Percentiles rank a stretch among this genome's conserved stretches.
Conservation (phyloP, 1,140 invertebrate species). For the Drosophila quadrilineata region DNA sequence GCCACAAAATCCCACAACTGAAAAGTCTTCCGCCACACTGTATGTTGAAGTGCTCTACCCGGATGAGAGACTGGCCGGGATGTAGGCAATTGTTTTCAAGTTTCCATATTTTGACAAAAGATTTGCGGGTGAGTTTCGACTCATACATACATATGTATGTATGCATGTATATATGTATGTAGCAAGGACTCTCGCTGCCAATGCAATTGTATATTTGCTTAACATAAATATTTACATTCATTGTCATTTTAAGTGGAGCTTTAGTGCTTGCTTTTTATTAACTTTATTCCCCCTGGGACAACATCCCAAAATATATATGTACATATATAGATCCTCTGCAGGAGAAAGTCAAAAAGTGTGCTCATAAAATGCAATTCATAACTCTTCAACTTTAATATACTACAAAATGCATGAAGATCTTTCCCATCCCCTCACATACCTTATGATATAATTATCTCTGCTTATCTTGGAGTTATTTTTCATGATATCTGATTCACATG, state of each 20-base stretch:
- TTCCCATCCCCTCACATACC: conserved; percentile 6
- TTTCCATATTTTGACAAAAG: conserved; percentile 60
- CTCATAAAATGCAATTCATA: too few relatives aligned
- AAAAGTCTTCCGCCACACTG: conserved; percentile 17
- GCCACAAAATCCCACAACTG: conserved; percentile 18
- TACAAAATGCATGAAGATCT: too few relatives aligned
- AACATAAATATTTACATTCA: conserved; percentile 74
- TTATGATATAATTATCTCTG: conserved; percentile 38
- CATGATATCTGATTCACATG: conserved; percentile 33
- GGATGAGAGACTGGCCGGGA: conserved; percentile 5
- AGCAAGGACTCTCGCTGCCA: conserved; percentile 28
- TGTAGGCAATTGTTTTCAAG: conserved; percentile 50
- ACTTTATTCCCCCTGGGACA: conserved; percentile 3
- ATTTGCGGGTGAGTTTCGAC: conserved; percentile 71
- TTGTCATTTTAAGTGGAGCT: conserved; percentile 72
- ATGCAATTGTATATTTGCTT: conserved; percentile 35
- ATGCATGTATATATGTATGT: too few relatives aligned
- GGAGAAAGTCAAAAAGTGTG: too few relatives aligned
- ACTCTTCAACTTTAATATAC: too few relatives aligned
- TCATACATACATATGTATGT: too few relatives aligned
- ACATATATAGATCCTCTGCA: too few relatives aligned
- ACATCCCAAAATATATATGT: not conserved
- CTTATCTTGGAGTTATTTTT: conserved; percentile 38
- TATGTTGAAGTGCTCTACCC: conserved; percentile 45
- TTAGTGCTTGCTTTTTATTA: conserved; percentile 25